Evolutionary conservation across 1,140 invertebrate genomes (phyloP), one percentile per base, ranked within the genome.

Genomic region (Drosophila melanica): DNA sequence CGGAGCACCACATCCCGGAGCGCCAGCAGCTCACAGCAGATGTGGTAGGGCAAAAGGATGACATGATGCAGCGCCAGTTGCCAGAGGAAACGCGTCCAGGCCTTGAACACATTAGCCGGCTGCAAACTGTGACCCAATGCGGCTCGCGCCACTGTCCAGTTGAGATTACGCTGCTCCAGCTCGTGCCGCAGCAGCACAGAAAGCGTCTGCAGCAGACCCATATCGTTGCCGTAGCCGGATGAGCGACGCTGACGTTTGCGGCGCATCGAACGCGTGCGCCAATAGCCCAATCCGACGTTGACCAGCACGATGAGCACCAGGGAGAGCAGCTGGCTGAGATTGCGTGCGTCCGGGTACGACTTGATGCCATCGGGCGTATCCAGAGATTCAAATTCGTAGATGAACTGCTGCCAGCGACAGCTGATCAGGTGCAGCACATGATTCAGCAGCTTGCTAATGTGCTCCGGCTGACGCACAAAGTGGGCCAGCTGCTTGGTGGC

Each of bases 371-470:
- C 91, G 5, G 90, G 94, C 45, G 95, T 94, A 77, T 96, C 95
- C 3, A 95, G 91, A 0, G 96, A 96, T 91, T 97, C 96, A 74
- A 96, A 96, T 74, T 95, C 94, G 45, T 93, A 95, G 10, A 96
- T 94, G 66, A 97, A 95, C 77, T 96, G 95, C 76, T 96, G 96
- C 96, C 96, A 97, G 35, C 93, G 92, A 60, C 96, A 96, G 14
- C 95, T 94, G 18, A 96, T 92, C 45, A 94, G 94, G 75, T 96
- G 94, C 10, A 93, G 93, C 9, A 96, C 69, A 73, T 95, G 95
- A 41, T 94, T 93, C 79, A 94, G 94, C 4, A 97, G 92, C 51
- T 93, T 93, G 11, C 94, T 94, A 14, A 96, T 93, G 42, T 95
- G 94, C 35, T 93, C 93, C 0, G 95, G 95, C 45, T 93, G 92